These are phyloP conservation scores for Hylaeus anthracinus DNA, from an alignment of 1,140 invertebrate species.

Conservation along the genomic window DNA sequence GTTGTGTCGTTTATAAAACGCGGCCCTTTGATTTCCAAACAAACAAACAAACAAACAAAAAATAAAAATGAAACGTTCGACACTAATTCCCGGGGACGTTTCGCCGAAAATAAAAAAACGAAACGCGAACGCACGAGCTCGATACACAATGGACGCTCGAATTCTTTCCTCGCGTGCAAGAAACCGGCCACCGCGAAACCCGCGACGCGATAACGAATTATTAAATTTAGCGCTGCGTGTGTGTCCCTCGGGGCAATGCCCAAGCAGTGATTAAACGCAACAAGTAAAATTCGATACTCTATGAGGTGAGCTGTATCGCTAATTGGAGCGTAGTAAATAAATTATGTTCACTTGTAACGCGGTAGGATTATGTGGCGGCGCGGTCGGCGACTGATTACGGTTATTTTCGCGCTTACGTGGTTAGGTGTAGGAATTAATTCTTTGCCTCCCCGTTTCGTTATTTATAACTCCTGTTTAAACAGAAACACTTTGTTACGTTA, in stretches of 20 bases:
- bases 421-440: too few species aligned
- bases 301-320: slow-evolving; percentile 45
- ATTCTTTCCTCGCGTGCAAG: neutral
- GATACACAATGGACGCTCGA: neutral
- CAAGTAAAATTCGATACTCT: slow-evolving; percentile 60
- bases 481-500: too few species aligned
- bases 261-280: slow-evolving; percentile 55
- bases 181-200: neutral
- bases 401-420: slow-evolving; percentile 53
- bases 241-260: slow-evolving; percentile 43
- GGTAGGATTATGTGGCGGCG: slow-evolving; percentile 39
- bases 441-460: too few species aligned
- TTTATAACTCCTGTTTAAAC: too few species aligned
- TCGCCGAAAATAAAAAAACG: too few species aligned
- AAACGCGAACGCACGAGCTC: too few species aligned
- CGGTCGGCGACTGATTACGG: slow-evolving; percentile 52
- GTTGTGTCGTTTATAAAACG: neutral
- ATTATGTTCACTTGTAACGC: slow-evolving; percentile 59
- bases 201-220: slow-evolving; percentile 21
- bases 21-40: too few species aligned
- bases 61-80: neutral
- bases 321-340: slow-evolving; percentile 60
- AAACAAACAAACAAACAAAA: too few species aligned
- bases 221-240: slow-evolving; percentile 13
- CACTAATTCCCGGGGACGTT: neutral